Evolutionary conservation across 2,797 vertebrate genomes (phyloP).

Genomic region (Selene dorsalis): DNA sequence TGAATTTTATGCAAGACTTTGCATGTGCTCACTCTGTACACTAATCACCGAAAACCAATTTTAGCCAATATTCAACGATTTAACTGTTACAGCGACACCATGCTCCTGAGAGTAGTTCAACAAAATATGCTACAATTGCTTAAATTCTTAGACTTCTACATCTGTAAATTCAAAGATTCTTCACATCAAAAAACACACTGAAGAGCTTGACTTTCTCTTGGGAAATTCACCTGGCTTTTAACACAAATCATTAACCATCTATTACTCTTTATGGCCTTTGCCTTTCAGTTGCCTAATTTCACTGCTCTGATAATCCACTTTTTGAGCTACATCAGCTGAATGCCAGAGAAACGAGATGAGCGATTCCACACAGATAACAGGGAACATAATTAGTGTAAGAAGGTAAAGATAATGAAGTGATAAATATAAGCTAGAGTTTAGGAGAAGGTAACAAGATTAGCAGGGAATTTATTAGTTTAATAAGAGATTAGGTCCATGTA

Average conservation of each 20-base stretch:
- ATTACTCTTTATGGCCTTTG: constrained; percentile 27
- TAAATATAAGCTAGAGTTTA: constrained; percentile 57
- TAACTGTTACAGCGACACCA: constrained; percentile 24
- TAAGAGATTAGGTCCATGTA: constrained; percentile 47
- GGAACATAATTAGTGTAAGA: constrained; percentile 67
- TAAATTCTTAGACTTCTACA: constrained; percentile 19
- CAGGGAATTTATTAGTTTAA: constrained; percentile 49
- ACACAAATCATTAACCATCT: constrained; percentile 23
- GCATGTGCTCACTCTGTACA: constrained; percentile 46
- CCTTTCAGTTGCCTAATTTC: constrained; percentile 33
- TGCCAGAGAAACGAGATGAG: constrained; percentile 48
- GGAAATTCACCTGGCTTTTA: constrained; percentile 1
- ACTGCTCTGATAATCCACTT: constrained; percentile 52
- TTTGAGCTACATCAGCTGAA: constrained; percentile 56
- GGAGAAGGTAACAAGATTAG: constrained; percentile 62
- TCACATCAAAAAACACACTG: too few species aligned
- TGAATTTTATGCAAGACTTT: constrained; percentile 72
- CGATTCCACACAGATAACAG: constrained; percentile 65
- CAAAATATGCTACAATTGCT: constrained; percentile 13
- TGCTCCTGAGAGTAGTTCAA: constrained; percentile 29
- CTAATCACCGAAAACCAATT: constrained; percentile 69
- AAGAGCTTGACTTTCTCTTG: constrained; percentile 5
- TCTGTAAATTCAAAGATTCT: too few species aligned
- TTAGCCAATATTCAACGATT: constrained; percentile 61
- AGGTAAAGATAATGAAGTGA: constrained; percentile 70